Evolutionary conservation across 2,797 vertebrate species (phyloP).

Genomic region (Cephalopachus bancanus): DNA sequence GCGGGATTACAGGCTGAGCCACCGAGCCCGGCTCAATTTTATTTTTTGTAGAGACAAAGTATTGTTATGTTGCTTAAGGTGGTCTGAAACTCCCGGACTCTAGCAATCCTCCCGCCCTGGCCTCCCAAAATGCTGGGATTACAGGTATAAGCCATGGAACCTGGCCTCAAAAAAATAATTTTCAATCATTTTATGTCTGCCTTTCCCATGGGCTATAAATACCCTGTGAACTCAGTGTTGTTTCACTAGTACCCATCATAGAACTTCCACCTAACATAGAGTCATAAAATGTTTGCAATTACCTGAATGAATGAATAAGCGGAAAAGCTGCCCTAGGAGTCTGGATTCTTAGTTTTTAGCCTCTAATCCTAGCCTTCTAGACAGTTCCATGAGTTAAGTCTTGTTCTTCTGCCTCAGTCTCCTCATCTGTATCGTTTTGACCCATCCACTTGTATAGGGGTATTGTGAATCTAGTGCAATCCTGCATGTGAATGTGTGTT

Average conservation of each 20-base stretch:
- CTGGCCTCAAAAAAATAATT: neutral
- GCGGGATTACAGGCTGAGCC: too few species aligned
- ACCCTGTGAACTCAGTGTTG: neutral
- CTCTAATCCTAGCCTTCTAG: neutral
- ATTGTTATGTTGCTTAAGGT: too few species aligned
- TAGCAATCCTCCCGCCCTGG: too few species aligned
- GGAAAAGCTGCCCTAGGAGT: neutral
- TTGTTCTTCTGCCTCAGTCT: neutral
- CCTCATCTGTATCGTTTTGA: neutral
- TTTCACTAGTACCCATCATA: fast-evolving
- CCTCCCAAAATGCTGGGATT: too few species aligned
- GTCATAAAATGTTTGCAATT: neutral
- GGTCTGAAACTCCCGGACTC: too few species aligned
- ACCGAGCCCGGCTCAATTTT: too few species aligned
- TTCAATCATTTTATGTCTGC: neutral
- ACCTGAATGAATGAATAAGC: neutral
- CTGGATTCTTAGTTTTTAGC: neutral
- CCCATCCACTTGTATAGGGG: too few species aligned
- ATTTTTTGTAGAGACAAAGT: too few species aligned
- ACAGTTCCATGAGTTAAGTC: neutral
- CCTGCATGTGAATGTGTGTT: neutral
- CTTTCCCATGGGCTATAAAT: neutral
- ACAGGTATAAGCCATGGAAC: too few species aligned
- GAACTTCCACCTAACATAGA: neutral
- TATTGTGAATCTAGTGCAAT: neutral